Base-by-base conservation (phyloP, 1,140 invertebrate species). In the Lucilia sericata region DNA sequence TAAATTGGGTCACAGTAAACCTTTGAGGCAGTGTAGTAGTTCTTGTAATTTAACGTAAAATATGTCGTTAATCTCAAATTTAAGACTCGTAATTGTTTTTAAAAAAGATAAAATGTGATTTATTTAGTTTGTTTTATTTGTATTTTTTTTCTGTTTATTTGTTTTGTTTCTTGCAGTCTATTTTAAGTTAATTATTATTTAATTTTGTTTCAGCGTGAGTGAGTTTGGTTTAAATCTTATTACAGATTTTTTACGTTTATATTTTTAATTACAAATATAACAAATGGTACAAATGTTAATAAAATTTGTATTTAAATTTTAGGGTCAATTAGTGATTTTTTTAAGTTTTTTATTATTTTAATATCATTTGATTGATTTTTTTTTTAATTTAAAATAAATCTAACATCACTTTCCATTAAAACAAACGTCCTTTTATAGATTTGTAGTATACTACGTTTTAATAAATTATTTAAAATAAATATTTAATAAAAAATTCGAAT, bases 31-130 rank as follows among this genome's bases (percentile, higher is more conserved):
- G 76, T 91, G 90, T 83, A 91, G 90, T 80, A 90, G 88, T 85
- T 91, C 89, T 14, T 91, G 89, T 86, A 91, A 91, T 87, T 86
- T 91, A 84, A 89, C 89, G 86, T 90, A 90, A 85, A 89, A 87
- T 83, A 88, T 88, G 84, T 86, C 60, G 42, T 36, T 65, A 30
- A 70, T 3, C 19, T 70, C n/a, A 25, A n/a, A 74, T 60, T 25
- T 51, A 9, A 13, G 49, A 25, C n/a, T 87, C 85, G 85, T 42
- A 42, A 42, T 42, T 42, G 42, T 42, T 42, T 42, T 42, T 42
- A 42, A 42, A 88, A 30, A 30, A 30, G 25, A 30, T n/a, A 30
- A 30, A 74, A 74, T 19, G 21, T 82, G 65, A 70, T 70, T 70
- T 25, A 30, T 83, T 83, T 82, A 55, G 13, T 74, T 25, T 10